Conservation (phyloP, 2,797 vertebrate genomes). For the Emys orbicularis region DNA sequence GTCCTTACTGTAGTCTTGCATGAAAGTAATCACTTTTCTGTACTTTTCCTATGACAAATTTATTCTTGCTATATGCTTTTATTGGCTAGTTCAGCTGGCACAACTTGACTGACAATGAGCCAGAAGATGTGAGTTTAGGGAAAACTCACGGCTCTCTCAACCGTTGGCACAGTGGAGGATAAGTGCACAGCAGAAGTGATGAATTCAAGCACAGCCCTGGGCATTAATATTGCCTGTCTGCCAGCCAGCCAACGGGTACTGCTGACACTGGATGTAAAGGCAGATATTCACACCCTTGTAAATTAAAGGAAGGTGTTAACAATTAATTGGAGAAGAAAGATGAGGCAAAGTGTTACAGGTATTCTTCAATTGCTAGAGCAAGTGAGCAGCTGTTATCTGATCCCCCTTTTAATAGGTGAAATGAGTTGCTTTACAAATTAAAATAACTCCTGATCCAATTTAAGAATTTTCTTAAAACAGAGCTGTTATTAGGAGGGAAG, state of each 20-base stretch:
- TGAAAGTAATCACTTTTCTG: conserved; percentile 80
- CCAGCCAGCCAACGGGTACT: conserved; percentile 54
- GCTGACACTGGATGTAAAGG: conserved; percentile 42
- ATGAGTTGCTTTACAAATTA: background rate
- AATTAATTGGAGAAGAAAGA: conserved; percentile 20
- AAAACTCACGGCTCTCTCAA: conserved; percentile 72
- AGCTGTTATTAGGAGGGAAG: background rate
- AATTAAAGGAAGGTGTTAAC: conserved; percentile 33
- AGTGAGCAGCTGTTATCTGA: background rate
- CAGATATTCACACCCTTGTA: conserved; percentile 27
- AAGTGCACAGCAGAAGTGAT: conserved; percentile 66
- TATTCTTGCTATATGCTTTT: conserved; percentile 87
- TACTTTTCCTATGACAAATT: conserved; percentile 85
- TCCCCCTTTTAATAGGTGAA: background rate
- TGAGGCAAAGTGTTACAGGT: background rate
- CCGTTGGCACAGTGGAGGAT: conserved; percentile 67
- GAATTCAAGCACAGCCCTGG: conserved; percentile 63
- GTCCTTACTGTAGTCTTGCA: conserved; percentile 79
- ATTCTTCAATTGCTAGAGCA: background rate
- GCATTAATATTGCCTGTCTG: conserved; percentile 49
- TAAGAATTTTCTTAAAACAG: background rate
- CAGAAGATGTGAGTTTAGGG: conserved; percentile 80
- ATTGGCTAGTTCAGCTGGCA: conserved; percentile 81
- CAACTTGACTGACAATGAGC: conserved; percentile 78
- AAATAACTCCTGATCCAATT: background rate